Base-by-base conservation (phyloP, 2,113 vertebrate species). In the Proteles cristata region DNA sequence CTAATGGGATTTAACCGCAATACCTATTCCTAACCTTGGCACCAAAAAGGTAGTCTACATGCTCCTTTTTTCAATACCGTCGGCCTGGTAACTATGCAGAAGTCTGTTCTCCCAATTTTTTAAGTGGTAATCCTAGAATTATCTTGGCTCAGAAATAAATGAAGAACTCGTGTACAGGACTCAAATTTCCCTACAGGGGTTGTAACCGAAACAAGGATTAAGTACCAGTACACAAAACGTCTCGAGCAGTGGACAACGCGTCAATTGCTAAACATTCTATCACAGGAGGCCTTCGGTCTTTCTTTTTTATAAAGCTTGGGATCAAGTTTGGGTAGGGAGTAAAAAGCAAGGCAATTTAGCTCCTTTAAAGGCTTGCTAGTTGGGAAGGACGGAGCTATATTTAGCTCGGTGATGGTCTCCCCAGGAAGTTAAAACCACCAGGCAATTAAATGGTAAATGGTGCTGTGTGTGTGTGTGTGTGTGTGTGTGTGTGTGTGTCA, bases 121-220 rank as follows among this genome's bases (percentile, higher is more conserved):
- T 87, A 82, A 89, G 77, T 81, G 98, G 96, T 98, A 98, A 98
- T 98, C 98, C 97, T 98, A 97, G 98, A 98, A 98, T 98, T 98
- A 97, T 86, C 88, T 94, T 95, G 98, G 97, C 97, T 98, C 95
- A 97, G 91, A 82, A 84, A 97, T 97, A 98, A 98, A 98, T 93
- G 96, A 98, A 97, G 98, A 97, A 98, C 95, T 96, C 26, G 0
- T 97, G 97, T 97, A 68, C 84, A 96, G 96, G 96, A 97, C 94
- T 98, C 97, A 68, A 35, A 94, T 98, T 98, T 98, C 97, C 93
- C 96, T 96, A 58, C 74, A 63, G 92, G 92, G 95, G 81, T 97
- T 80, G 84, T 94, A 97, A 97, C 85, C 97, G 92, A 92, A 88
- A 88, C 91, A 93, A 90, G 95, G 96, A 96, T 98, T 98, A 98